Percentiles rank a stretch among this genome's conserved stretches.
Conservation (phyloP, 2,113 vertebrate species). For the Saguinus midas region DNA sequence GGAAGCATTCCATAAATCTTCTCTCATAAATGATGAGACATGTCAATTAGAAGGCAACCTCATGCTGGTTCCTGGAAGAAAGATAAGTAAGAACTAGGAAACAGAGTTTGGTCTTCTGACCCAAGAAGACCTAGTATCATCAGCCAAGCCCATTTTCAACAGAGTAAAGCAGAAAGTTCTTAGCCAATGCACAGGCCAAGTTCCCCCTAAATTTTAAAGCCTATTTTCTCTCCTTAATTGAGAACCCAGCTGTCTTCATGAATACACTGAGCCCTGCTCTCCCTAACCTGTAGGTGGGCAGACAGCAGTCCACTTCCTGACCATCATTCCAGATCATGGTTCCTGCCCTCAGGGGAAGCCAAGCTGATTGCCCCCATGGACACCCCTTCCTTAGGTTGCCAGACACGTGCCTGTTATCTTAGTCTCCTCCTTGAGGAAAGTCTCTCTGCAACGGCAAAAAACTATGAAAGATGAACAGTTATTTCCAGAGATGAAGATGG, state of each 20-base stretch:
- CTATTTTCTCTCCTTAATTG: not conserved
- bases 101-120: not conserved
- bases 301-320: not conserved
- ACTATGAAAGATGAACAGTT: not conserved
- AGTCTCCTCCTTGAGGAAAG: not conserved
- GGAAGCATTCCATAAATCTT: not conserved
- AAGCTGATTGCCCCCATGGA: fast-evolving
- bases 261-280: not conserved
- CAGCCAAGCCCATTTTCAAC: not conserved
- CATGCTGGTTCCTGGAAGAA: not conserved
- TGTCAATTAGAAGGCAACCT: not conserved
- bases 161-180: not conserved
- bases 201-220: not conserved
- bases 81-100: not conserved
- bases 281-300: fast-evolving
- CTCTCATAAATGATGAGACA: not conserved
- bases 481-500: constrained; percentile 28
- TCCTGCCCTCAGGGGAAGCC: too few species aligned
- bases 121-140: not conserved
- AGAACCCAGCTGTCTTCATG: not conserved
- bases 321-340: not conserved
- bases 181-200: not conserved
- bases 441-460: not conserved
- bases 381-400: not conserved
- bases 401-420: not conserved